Conservation (phyloP, 2,113 vertebrate species). For the Procavia capensis region DNA sequence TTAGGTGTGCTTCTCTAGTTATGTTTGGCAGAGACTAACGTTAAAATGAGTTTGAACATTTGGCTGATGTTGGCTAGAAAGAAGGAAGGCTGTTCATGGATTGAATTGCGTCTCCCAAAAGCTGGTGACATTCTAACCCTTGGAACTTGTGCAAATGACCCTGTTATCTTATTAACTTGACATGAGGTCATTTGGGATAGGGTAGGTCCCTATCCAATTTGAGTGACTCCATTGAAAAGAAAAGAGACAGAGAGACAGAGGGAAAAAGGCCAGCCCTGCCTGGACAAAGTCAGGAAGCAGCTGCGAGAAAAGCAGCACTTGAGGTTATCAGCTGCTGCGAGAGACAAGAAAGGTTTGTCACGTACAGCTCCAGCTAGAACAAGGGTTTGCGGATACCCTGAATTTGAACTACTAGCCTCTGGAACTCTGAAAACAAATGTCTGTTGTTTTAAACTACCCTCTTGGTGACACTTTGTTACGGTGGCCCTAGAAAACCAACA, state of each 20-base stretch:
- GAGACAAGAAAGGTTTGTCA: background rate
- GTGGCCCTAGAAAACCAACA: too few species aligned
- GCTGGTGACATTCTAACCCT: too few species aligned
- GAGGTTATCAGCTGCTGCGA: background rate
- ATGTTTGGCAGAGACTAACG: conserved; percentile 2
- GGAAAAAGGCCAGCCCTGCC: too few species aligned
- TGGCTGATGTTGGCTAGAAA: background rate
- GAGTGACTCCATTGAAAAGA: too few species aligned
- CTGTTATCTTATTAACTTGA: too few species aligned
- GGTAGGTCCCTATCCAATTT: too few species aligned
- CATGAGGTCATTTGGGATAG: too few species aligned
- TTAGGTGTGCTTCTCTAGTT: background rate
- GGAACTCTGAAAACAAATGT: background rate
- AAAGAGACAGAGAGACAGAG: too few species aligned
- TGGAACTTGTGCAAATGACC: too few species aligned
- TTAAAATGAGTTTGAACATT: conserved; percentile 41
- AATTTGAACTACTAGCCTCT: background rate
- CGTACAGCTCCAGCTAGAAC: background rate
- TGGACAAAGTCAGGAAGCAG: too few species aligned
- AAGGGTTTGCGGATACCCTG: background rate
- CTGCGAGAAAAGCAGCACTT: too few species aligned
- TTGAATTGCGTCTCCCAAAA: too few species aligned
- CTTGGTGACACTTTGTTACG: background rate
- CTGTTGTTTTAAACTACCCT: background rate
- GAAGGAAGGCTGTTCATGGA: background rate